Percentiles rank a stretch among this genome's conserved stretches.
Conservation (phyloP, 2,797 vertebrate species). For the Aeoliscus strigatus region DNA sequence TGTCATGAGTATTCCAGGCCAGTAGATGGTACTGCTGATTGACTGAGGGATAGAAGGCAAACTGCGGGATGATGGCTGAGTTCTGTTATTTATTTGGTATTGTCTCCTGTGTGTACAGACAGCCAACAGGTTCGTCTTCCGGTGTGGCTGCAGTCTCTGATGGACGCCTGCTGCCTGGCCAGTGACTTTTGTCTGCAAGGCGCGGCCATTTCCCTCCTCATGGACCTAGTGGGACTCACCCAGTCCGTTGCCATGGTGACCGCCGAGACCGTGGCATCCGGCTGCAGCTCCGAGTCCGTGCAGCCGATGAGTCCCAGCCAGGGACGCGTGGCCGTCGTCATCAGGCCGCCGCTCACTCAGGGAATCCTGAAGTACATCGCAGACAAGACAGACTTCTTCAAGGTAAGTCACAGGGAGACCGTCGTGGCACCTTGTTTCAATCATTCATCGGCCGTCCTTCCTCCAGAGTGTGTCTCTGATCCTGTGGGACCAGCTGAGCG, state of each 20-base stretch:
- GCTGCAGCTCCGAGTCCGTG: constrained; percentile 71
- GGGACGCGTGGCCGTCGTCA: constrained; percentile 94
- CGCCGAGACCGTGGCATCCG: constrained; percentile 79
- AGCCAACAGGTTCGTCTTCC: constrained; percentile 83
- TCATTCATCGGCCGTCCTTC: not conserved
- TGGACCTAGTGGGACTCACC: constrained; percentile 93
- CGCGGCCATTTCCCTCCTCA: constrained; percentile 88
- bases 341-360: constrained; percentile 93
- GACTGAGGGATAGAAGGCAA: too few species aligned
- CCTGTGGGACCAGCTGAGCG: constrained; percentile 91
- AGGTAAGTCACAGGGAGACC: constrained; percentile 84
- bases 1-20: too few species aligned
- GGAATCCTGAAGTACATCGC: constrained; percentile 92
- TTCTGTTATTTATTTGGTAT: too few species aligned
- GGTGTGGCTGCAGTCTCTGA: constrained; percentile 90
- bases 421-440: not conserved
- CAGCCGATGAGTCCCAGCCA: constrained; percentile 94
- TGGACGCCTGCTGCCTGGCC: constrained; percentile 88
- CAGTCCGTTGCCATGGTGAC: constrained; percentile 91
- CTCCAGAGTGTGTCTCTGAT: constrained; percentile 87
- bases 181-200: constrained; percentile 87
- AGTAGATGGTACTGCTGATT: too few species aligned
- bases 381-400: constrained; percentile 94
- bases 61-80: too few species aligned
- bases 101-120: constrained; percentile 62